Evolutionary conservation across 2,797 vertebrate genomes (phyloP).

Genomic region (Syndactyla subalaris): DNA sequence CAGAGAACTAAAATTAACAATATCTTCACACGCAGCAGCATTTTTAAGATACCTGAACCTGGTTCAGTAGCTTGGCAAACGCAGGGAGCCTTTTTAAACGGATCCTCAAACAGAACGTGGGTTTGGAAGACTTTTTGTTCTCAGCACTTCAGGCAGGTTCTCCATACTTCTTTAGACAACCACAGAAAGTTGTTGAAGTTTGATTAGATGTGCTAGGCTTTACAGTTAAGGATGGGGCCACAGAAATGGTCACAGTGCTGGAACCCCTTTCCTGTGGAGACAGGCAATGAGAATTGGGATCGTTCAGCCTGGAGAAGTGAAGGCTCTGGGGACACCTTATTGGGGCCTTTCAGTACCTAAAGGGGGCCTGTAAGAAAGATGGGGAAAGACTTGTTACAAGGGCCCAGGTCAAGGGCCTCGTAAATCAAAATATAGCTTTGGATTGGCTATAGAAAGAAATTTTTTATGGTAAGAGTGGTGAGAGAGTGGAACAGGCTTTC

Average conservation of each 20-base stretch:
- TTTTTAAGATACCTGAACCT: not conserved
- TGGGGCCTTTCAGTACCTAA: rapidly evolving
- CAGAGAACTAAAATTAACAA: not conserved
- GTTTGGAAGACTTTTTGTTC: not conserved
- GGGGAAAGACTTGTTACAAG: not conserved
- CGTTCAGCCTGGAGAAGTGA: not conserved
- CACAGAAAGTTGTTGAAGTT: not conserved
- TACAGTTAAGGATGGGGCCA: not conserved
- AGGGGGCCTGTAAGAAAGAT: not conserved
- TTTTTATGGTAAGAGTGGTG: rapidly evolving
- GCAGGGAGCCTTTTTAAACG: not conserved
- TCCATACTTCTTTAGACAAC: not conserved
- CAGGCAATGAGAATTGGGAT: not conserved
- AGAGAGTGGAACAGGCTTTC: not conserved
- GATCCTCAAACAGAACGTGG: no score
- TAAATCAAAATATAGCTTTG: not conserved
- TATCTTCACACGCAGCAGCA: rapidly evolving
- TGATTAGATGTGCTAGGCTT: not conserved
- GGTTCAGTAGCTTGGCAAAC: not conserved
- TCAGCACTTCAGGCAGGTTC: not conserved
- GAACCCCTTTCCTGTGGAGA: rapidly evolving
- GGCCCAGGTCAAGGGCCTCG: not conserved
- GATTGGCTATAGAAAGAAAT: not conserved
- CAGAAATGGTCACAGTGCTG: not conserved
- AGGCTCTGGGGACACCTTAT: rapidly evolving